These are phyloP conservation scores for Drosophila melanica DNA, from an alignment of 1,140 invertebrate genomes.

Conservation along the genomic window DNA sequence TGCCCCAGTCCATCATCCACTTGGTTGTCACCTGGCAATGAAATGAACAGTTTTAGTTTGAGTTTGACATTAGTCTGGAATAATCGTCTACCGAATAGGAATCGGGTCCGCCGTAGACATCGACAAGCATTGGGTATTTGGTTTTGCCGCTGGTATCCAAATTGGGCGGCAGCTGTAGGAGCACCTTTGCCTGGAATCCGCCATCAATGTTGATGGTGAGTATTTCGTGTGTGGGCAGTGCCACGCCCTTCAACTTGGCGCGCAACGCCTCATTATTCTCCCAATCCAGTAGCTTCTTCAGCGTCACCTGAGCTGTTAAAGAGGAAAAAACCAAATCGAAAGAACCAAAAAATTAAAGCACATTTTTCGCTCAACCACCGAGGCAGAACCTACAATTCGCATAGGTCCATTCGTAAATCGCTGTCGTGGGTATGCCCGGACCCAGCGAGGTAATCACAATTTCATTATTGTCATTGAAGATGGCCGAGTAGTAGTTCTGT, in stretches of 20 bases:
- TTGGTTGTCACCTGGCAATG: constrained; percentile 85
- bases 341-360: not conserved
- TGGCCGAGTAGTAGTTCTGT: constrained; percentile 77
- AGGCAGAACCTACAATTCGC: constrained; percentile 52
- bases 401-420: constrained; percentile 67
- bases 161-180: constrained; percentile 90
- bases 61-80: no score
- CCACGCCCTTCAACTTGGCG: constrained; percentile 52
- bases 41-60: not conserved
- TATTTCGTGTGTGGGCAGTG: constrained; percentile 66
- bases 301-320: constrained; percentile 63
- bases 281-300: constrained; percentile 73
- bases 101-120: constrained; percentile 96
- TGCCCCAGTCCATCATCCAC: constrained; percentile 91
- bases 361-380: not conserved
- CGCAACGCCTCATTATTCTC: constrained; percentile 67
- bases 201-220: constrained; percentile 69
- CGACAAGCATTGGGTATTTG: constrained; percentile 93
- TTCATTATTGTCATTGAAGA: constrained; percentile 72
- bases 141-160: constrained; percentile 87
- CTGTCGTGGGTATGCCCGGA: constrained; percentile 70
- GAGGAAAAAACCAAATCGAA: not conserved
- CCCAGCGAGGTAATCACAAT: constrained; percentile 74
- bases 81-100: constrained; percentile 89
- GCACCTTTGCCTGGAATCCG: constrained; percentile 77